Evolutionary conservation across 2,113 vertebrate genomes (phyloP), one percentile per base, ranked within the genome.

Genomic region (Cynopterus brachyotis): DNA sequence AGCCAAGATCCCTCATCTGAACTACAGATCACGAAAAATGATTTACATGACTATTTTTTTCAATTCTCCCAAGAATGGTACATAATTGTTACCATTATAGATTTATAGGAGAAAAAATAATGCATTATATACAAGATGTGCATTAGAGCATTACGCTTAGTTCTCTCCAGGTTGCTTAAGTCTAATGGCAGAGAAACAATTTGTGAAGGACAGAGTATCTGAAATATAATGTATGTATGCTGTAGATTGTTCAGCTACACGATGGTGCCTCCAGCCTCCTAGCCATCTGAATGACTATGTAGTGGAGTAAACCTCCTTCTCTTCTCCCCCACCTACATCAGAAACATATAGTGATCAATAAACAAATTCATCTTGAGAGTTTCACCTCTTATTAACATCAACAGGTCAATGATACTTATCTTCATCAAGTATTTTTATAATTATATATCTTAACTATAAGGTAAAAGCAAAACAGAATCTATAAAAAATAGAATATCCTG

Each of bases 381-480:
- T 59, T 79, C 35, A 22, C 53, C n/a, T 69, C 53, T 42, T 60
- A 35, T 86, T 92, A 69, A 66, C 6, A 73, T 37, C 32, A 80
- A 93, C 85, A 62, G 4, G 4, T 12, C 62, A 91, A n/a, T 17
- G 13, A 28, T 73, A 47, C 2, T 45, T 91, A 30, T 37, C 59
- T 89, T 95, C 83, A 67, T n/a, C 8, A 83, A 95, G 88, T 30
- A 79, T 20, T 83, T 93, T 81, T 28, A 32, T 70, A 50, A 82
- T 53, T 57, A 60, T 69, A 62, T 6, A 60, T 28, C 26, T 53
- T 78, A 91, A 73, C 50, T 6, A 53, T 30, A 91, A 32, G 12
- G 12, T 24, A 73, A 87, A 9, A 78, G 11, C 19, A 95, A 91
- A 83, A 73, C 4, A 80, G 0, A 64, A 69, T 69, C 70, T 24